Evolutionary conservation across 2,888 invertebrate species (phyloP), one percentile per base, ranked within the genome.

Genomic region (Erebia aethiops): DNA sequence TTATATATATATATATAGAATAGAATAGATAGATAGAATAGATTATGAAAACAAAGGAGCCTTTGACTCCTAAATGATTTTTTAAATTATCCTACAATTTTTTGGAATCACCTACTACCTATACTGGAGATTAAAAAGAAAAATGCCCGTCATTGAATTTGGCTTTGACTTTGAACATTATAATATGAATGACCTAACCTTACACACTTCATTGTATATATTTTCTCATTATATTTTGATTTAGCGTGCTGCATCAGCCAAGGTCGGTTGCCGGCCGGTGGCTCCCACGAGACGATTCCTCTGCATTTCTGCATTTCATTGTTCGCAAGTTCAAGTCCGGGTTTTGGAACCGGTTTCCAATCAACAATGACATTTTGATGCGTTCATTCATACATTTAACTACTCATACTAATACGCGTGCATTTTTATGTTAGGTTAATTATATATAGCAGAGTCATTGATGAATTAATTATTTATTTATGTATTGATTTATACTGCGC

Each of bases 281-380:
- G 61, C 8, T 49, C 46, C 18, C 46, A 49, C 61, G 61, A 18
- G 16, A 5, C 1, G 10, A 1, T 1, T 0, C 10, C 46, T 10
- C 46, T 13, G 18, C 21, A 11, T 16, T 11, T 13, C 1, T 7
- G 21, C 46, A 35, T 35, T 35, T 35, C 49, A 14, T 46, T 49
- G 62, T 18, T 18, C 46, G 62, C 62, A 46, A 62, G 62, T 62
- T 62, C 62, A 62, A 62, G 62, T 62, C 21, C 49, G 16, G 18
- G 18, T 3, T 18, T 56, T 18, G 14, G 21, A 62, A 46, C 61
- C 62, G 21, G 62, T 62, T 49, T 5, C 62, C 18, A 49, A 41
- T 57, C 54, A 54, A 57, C 56, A 57, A 41, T 60, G 43, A 43
- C 60, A 11, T 16, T 10, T 41, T 41, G 35, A 60, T 60, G 35